Percentiles rank a stretch among this genome's conserved stretches.
Evolutionary conservation across 2,113 vertebrate genomes (phyloP).

Genomic region (Apodemus speciosus): DNA sequence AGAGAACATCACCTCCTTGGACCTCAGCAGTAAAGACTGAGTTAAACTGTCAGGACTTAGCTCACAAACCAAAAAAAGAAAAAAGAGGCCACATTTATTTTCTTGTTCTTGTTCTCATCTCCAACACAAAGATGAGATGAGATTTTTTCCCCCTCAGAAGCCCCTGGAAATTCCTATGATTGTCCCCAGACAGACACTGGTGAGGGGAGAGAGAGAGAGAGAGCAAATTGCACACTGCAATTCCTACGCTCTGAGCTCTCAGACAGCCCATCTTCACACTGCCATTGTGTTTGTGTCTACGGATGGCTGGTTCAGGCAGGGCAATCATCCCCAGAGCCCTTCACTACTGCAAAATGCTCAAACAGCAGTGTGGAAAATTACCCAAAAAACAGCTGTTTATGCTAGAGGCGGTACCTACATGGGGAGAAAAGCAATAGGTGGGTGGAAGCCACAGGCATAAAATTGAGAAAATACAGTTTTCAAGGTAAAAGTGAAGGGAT

Average conservation of each 20-base stretch:
- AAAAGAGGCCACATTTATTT: neutral
- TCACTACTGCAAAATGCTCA: slow-evolving; percentile 36
- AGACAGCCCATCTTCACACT: slow-evolving; percentile 61
- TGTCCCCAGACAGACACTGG: slow-evolving; percentile 64
- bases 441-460: slow-evolving; percentile 63
- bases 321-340: slow-evolving; percentile 55
- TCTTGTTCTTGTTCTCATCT: neutral
- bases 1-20: neutral
- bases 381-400: slow-evolving; percentile 66
- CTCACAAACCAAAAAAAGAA: slow-evolving; percentile 5
- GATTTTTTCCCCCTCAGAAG: slow-evolving; percentile 26
- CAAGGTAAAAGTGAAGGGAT: slow-evolving; percentile 61
- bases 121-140: slow-evolving; percentile 44
- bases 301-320: slow-evolving; percentile 58
- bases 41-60: neutral
- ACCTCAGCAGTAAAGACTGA: neutral
- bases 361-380: slow-evolving; percentile 69
- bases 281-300: slow-evolving; percentile 43
- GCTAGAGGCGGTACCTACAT: slow-evolving; percentile 45
- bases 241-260: slow-evolving; percentile 55
- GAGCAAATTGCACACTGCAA: slow-evolving; percentile 67
- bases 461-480: slow-evolving; percentile 68
- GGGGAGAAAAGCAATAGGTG: slow-evolving; percentile 59
- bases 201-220: slow-evolving; percentile 66
- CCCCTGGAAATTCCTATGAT: slow-evolving; percentile 57